Evolutionary conservation across 2,797 vertebrate genomes (phyloP).

Genomic region (Amphiprion clarkii): DNA sequence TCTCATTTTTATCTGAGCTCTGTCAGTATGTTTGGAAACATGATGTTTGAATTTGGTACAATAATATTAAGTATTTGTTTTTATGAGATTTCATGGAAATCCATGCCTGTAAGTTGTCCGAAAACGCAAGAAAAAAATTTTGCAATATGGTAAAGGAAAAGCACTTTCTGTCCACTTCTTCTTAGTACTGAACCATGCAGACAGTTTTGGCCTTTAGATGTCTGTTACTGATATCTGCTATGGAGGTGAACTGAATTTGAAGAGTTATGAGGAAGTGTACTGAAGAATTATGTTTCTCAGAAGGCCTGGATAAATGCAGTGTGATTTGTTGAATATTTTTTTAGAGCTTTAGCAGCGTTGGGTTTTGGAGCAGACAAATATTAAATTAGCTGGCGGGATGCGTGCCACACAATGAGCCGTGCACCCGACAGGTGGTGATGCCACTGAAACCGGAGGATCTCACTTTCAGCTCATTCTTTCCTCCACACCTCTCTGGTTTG

Average conservation of each 20-base stretch:
- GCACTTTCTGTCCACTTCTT: neutral
- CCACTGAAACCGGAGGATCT: conserved; percentile 32
- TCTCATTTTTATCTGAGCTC: no score
- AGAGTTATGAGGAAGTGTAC: neutral
- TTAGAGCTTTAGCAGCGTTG: conserved; percentile 11
- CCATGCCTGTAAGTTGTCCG: no score
- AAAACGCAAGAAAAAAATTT: no score
- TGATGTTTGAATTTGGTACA: no score
- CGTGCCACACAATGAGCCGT: conserved; percentile 8
- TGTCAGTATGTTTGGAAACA: no score
- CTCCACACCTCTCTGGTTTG: conserved; percentile 26
- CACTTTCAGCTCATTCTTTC: conserved; percentile 35
- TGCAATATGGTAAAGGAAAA: no score
- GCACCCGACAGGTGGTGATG: conserved; percentile 44
- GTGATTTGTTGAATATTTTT: conserved; percentile 22
- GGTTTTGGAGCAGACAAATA: conserved; percentile 6
- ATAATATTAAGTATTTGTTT: no score
- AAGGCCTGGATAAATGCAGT: conserved; percentile 10
- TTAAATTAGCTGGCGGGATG: conserved; percentile 10
- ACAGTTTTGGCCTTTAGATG: neutral
- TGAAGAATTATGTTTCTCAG: conserved; percentile 8
- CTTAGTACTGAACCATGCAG: neutral
- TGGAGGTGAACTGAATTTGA: neutral
- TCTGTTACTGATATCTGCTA: neutral
- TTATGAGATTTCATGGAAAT: no score